Evolutionary conservation across 2,113 vertebrate genomes (phyloP).

Genomic region (Pachypanchax playfairii): DNA sequence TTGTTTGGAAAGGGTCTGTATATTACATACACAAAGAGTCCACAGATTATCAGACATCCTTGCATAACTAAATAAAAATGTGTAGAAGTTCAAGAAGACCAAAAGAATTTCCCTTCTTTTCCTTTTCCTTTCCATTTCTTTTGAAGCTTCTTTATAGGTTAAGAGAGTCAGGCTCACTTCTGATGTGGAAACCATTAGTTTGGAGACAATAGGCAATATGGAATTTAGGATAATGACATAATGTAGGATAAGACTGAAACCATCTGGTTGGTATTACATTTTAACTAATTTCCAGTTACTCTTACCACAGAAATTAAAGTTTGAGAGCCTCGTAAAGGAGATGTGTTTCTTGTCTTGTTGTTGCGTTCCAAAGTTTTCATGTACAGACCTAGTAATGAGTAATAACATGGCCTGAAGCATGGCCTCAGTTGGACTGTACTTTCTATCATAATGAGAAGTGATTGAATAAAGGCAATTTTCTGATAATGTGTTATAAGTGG

Average conservation of each 20-base stretch:
- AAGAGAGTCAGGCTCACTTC: constrained; percentile 69
- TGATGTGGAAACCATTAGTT: constrained; percentile 73
- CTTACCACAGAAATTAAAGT: constrained; percentile 38
- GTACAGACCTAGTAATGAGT: constrained; percentile 28
- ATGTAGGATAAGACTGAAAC: constrained; percentile 69
- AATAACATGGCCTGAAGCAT: constrained; percentile 31
- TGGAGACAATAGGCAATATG: constrained; percentile 64
- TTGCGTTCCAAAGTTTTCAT: constrained; percentile 35
- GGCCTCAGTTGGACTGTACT: constrained; percentile 56
- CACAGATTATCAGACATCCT: constrained; percentile 72
- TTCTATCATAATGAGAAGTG: constrained; percentile 60
- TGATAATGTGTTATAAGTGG: constrained; percentile 65
- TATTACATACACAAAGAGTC: constrained; percentile 75
- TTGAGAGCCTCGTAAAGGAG: constrained; percentile 50
- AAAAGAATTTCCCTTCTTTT: constrained; percentile 24
- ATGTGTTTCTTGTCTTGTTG: constrained; percentile 46
- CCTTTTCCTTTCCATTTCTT: constrained; percentile 47
- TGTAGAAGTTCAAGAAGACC: constrained; percentile 26
- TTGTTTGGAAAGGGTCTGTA: no score
- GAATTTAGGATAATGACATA: constrained; percentile 59
- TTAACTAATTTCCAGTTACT: constrained; percentile 60
- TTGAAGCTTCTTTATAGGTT: constrained; percentile 65
- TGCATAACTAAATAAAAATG: constrained; percentile 76
- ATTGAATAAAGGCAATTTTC: constrained; percentile 71
- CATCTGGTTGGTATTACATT: constrained; percentile 73